Conservation (phyloP, 2,797 vertebrate genomes). For the Cossypha niveicapilla region DNA sequence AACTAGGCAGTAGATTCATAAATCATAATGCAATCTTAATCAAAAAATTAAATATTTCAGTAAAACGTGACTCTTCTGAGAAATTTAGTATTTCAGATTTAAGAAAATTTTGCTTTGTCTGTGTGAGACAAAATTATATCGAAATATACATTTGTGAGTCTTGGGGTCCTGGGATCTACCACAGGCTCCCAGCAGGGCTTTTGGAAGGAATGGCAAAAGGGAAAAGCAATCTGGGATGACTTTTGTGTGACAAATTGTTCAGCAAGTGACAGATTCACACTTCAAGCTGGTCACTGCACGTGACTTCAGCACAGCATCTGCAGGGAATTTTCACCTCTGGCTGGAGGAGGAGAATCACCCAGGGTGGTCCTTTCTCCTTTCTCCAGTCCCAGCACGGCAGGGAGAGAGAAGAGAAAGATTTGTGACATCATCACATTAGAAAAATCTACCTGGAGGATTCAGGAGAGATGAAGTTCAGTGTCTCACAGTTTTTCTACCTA, state of each 20-base stretch:
- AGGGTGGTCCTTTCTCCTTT: neutral
- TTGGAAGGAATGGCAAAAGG: neutral
- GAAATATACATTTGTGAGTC: fast-evolving
- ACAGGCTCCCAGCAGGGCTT: neutral
- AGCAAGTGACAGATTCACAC: neutral
- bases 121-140: fast-evolving
- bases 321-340: conserved; percentile 17
- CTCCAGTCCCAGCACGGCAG: neutral
- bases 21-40: neutral
- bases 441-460: neutral
- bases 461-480: neutral
- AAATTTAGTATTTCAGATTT: neutral
- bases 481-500: neutral
- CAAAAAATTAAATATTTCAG: neutral
- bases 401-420: neutral
- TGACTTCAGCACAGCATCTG: neutral
- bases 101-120: neutral
- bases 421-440: neutral
- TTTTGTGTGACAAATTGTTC: neutral
- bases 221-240: neutral
- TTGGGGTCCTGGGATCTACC: neutral
- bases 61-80: neutral
- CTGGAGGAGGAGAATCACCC: neutral
- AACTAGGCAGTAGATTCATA: neutral
- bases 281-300: neutral